phyloP scores from a whole-genome alignment of 2,797 vertebrate species.

The Malurus splendens region DNA sequence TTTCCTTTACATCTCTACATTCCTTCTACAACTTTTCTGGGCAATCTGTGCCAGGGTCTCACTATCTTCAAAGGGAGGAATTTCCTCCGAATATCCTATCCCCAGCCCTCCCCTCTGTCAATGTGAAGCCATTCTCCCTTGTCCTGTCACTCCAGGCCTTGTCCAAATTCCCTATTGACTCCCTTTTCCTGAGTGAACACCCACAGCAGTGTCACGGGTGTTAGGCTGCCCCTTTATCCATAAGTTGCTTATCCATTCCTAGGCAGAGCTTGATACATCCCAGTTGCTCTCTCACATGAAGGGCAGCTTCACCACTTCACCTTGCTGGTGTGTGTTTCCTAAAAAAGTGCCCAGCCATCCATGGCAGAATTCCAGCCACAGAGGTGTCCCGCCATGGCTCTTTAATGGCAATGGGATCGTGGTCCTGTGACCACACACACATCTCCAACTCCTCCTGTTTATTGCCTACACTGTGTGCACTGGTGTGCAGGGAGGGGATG shows the following conservation, averaged over 20 bases:
- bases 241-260: neutral
- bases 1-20: neutral
- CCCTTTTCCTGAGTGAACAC: neutral
- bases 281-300: neutral
- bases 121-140: neutral
- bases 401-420: neutral
- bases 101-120: neutral
- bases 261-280: neutral
- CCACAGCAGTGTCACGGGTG: neutral
- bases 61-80: neutral
- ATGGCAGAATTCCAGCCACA: neutral
- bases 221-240: neutral
- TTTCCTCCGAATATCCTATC: neutral
- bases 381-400: neutral
- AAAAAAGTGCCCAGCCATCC: neutral
- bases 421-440: neutral
- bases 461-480: neutral
- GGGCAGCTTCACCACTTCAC: neutral
- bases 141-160: neutral
- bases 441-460: neutral
- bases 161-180: neutral
- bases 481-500: neutral
- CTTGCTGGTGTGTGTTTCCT: neutral
- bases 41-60: neutral
- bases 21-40: neutral